These are phyloP conservation scores for Tachina lurida DNA, from an alignment of 2,888 invertebrate genomes.

Conservation along the genomic window DNA sequence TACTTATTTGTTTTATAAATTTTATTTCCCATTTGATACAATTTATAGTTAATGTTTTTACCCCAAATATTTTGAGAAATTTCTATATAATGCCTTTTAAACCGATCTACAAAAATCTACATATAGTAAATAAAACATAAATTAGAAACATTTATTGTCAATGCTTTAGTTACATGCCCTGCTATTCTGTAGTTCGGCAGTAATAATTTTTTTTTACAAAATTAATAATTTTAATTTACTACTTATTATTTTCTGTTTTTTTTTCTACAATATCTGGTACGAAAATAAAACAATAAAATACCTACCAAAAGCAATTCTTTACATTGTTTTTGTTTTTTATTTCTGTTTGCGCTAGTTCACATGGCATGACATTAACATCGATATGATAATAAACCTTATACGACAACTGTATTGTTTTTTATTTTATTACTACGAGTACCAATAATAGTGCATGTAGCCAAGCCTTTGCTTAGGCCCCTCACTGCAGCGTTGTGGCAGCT, in stretches of 20 bases:
- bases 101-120: too few relatives aligned
- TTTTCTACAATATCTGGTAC: conserved; percentile 16
- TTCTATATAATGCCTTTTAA: too few relatives aligned
- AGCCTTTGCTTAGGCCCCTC: conserved; percentile 32
- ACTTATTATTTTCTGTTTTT: background rate
- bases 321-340: conserved; percentile 11
- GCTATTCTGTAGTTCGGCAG: too few relatives aligned
- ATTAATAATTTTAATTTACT: too few relatives aligned
- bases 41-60: too few relatives aligned
- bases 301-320: conserved; percentile 57
- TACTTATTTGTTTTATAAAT: too few relatives aligned
- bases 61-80: too few relatives aligned
- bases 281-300: conserved; percentile 38
- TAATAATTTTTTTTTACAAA: too few relatives aligned
- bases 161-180: too few relatives aligned
- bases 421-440: background rate
- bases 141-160: too few relatives aligned
- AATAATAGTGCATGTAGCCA: conserved; percentile 10
- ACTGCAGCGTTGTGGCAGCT: background rate
- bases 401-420: conserved; percentile 66
- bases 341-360: conserved; percentile 65
- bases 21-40: too few relatives aligned
- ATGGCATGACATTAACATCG: conserved; percentile 72
- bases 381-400: conserved; percentile 70
- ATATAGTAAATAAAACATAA: too few relatives aligned